Evolutionary conservation across 2,888 invertebrate genomes (phyloP).

Genomic region (Panopea generosa): DNA sequence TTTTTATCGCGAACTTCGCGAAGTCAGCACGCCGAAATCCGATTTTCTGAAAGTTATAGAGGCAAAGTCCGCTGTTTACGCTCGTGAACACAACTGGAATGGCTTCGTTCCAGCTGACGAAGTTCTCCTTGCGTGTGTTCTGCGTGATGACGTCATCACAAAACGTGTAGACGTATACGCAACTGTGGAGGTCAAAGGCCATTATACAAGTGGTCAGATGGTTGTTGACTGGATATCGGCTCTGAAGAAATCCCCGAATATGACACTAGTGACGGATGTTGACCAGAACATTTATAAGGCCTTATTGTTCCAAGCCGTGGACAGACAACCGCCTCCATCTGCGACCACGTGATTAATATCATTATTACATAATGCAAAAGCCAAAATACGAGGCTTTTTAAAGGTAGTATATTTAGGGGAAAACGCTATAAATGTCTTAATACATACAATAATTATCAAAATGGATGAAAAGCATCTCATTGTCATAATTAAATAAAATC

Average conservation of each 20-base stretch:
- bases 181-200: conserved; percentile 65
- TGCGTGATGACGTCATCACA: conserved; percentile 52
- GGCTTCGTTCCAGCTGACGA: conserved; percentile 60
- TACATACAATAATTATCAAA: too few relatives aligned
- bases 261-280: conserved; percentile 62
- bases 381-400: too few relatives aligned
- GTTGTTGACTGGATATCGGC: conserved; percentile 63
- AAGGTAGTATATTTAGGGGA: too few relatives aligned
- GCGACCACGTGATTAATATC: too few relatives aligned
- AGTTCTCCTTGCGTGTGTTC: conserved; percentile 49
- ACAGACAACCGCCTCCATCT: conserved; percentile 17
- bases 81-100: conserved; percentile 30
- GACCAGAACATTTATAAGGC: conserved; percentile 30
- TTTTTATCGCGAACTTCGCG: conserved; percentile 49
- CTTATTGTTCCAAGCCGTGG: conserved; percentile 36
- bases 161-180: conserved; percentile 59
- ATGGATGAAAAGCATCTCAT: too few relatives aligned
- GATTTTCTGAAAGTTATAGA: conserved; percentile 59
- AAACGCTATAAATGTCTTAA: too few relatives aligned
- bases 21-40: conserved; percentile 22
- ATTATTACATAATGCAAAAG: too few relatives aligned
- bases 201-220: conserved; percentile 66
- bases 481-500: too few relatives aligned
- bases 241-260: conserved; percentile 47
- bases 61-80: conserved; percentile 32